Conservation (phyloP, 2,797 vertebrate species). For the Austrolebias charrua region DNA sequence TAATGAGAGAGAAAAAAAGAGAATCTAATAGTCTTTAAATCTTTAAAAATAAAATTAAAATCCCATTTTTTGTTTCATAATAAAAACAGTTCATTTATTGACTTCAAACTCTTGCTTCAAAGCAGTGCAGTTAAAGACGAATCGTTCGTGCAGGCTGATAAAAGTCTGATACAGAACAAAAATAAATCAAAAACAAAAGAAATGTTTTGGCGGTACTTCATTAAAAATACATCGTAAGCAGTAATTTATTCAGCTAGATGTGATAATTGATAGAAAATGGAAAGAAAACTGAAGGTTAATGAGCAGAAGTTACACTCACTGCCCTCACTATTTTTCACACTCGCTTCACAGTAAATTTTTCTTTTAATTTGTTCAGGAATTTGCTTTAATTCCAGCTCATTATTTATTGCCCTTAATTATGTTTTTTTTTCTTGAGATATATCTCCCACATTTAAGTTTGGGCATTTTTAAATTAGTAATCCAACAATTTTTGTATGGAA, state of each 20-base stretch:
- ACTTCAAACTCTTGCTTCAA: conserved; percentile 22
- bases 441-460: background rate
- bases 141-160: conserved; percentile 12
- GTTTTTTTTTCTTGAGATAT: background rate
- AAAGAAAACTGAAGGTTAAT: background rate
- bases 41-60: conserved; percentile 33
- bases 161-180: conserved; percentile 9
- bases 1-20: conserved; percentile 6
- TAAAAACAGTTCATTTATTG: conserved; percentile 18
- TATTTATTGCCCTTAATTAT: background rate
- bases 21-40: conserved; percentile 29
- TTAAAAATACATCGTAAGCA: conserved; percentile 38
- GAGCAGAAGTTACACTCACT: background rate
- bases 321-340: conserved; percentile 1
- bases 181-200: conserved; percentile 23
- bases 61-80: conserved; percentile 25
- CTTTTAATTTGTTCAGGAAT: background rate
- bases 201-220: conserved; percentile 20
- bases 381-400: background rate
- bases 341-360: background rate
- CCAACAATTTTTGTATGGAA: background rate
- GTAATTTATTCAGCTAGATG: conserved; percentile 24
- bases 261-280: conserved; percentile 11
- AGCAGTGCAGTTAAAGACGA: conserved; percentile 30
- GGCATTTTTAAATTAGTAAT: conserved; percentile 3